Conservation (phyloP, 2,888 invertebrate species). For the Lasioglossum calceatum region DNA sequence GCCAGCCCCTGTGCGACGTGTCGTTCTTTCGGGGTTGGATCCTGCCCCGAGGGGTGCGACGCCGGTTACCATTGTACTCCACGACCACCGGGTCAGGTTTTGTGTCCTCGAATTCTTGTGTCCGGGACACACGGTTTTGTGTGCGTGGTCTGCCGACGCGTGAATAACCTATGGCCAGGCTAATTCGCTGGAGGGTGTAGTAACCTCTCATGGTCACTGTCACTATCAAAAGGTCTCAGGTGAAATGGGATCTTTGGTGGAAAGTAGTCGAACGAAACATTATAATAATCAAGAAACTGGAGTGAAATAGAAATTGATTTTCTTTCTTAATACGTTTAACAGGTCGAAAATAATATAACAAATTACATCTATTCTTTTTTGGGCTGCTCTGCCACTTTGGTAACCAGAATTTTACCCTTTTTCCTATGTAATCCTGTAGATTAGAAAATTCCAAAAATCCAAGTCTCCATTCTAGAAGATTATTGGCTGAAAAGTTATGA, state of each 20-base stretch:
- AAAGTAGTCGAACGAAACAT: background rate
- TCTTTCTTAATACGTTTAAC: no score
- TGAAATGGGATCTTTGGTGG: background rate
- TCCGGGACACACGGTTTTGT: background rate
- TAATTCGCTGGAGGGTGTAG: background rate
- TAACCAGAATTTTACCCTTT: no score
- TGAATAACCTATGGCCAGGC: slow-evolving; percentile 2
- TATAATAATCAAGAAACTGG: no score
- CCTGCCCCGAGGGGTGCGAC: slow-evolving; percentile 29
- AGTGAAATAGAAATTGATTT: no score
- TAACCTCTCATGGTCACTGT: background rate
- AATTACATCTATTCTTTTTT: no score
- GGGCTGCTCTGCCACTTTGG: no score
- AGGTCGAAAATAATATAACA: no score
- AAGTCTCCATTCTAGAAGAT: no score
- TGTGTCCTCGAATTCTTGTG: slow-evolving; percentile 46
- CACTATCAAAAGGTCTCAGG: background rate
- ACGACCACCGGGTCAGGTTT: slow-evolving; percentile 41
- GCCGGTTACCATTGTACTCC: slow-evolving; percentile 39
- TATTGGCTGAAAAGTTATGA: no score
- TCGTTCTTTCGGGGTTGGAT: slow-evolving; percentile 44
- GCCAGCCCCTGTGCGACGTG: slow-evolving; percentile 23
- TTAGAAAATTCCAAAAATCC: no score
- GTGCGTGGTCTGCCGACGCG: background rate
- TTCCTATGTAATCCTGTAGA: no score